Evolutionary conservation across 2,888 invertebrate species (phyloP).

Genomic region (Euplagia quadripunctaria): DNA sequence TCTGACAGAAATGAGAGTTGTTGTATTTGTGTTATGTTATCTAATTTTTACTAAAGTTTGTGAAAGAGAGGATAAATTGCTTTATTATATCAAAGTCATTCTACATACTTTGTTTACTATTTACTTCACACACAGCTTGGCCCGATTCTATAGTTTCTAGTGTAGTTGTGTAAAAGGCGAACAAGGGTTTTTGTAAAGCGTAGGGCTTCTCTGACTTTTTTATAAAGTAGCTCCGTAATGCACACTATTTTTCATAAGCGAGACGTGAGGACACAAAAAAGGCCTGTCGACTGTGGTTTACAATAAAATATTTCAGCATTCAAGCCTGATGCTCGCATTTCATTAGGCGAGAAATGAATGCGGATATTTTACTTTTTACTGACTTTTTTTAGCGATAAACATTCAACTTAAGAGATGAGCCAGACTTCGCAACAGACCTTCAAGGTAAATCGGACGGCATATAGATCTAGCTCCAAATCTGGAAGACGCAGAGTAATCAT

Average conservation of each 20-base stretch:
- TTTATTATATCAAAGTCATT: not conserved
- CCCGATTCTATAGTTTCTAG: constrained; percentile 8
- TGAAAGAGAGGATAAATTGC: not conserved
- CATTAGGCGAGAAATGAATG: constrained; percentile 78
- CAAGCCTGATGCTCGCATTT: constrained; percentile 74
- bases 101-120: not conserved
- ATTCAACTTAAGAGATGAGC: constrained; percentile 61
- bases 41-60: not conserved
- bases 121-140: constrained; percentile 5
- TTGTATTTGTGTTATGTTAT: not conserved
- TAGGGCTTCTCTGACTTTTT: constrained; percentile 49
- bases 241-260: constrained; percentile 75
- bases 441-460: constrained; percentile 69
- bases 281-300: constrained; percentile 66
- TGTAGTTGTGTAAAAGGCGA: constrained; percentile 21
- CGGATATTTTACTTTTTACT: constrained; percentile 71
- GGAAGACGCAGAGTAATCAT: constrained; percentile 72
- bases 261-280: constrained; percentile 71
- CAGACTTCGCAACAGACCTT: constrained; percentile 53
- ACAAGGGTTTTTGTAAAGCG: constrained; percentile 24
- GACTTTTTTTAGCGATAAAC: constrained; percentile 57
- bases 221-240: constrained; percentile 63
- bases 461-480: constrained; percentile 73
- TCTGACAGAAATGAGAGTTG: not conserved
- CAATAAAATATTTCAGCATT: constrained; percentile 75